Base-by-base conservation (phyloP, 2,797 vertebrate species). In the Anabacerthia variegaticeps region DNA sequence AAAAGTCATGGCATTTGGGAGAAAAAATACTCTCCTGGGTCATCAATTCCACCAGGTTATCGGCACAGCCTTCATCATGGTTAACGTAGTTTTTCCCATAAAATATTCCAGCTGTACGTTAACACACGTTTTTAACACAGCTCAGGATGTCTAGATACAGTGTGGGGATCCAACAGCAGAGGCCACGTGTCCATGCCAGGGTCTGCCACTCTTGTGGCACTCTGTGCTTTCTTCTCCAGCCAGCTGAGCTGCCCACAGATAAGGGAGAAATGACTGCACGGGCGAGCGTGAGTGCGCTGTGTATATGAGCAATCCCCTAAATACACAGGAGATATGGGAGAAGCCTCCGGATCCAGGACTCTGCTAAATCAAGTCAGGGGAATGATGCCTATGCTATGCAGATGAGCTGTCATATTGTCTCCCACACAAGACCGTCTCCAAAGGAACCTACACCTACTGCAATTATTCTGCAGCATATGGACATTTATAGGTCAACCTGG, bases 391-490 rank as follows among this genome's bases (percentile, higher is more conserved):
- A 80, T 76, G 80, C 91, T 93, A 54, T 95, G 96, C 95, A 95
- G 93, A 95, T 96, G 91, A 96, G 96, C 94, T 96, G 95, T 95
- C 95, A 96, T 87, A 94, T 93, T 94, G 89, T 95, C 95, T 96
- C 96, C 96, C 94, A 96, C 95, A 89, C 92, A 95, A 84, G 85
- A 91, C 32, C 7, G 5, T 95, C 95, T 94, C 91, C 91, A 94
- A 94, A 97, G 95, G 91, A 95, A 94, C 89, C 80, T 93, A 92
- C 96, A 96, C 95, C 94, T 96, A 95, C 96, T 92, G 77, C 69
- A 91, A 96, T 93, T 90, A 95, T 79, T 89, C 92, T 69, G 73
- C 91, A 90, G 94, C 95, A 93, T 94, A 93, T 90, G 94, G 93
- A 88, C 91, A 95, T 95, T 96, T 95, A 95, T 96, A 94, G 92